Conservation (phyloP, 2,113 vertebrate genomes). For the Varanus salvator region DNA sequence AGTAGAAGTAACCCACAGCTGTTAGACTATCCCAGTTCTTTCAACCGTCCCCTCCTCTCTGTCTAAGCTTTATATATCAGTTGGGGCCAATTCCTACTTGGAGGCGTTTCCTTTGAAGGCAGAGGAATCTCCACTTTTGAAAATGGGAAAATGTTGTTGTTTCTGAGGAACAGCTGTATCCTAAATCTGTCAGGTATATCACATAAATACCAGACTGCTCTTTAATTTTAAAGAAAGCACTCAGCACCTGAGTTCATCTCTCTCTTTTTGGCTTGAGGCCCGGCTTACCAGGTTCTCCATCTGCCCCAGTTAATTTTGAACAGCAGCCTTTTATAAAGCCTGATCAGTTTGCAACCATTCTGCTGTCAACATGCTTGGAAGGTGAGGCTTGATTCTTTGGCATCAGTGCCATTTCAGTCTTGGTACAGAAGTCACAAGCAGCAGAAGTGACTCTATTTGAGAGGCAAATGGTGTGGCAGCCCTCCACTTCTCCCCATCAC, state of each 20-base stretch:
- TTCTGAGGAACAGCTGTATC: background rate
- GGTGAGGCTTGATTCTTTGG: background rate
- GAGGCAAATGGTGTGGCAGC: too few relatives aligned
- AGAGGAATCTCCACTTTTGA: too few relatives aligned
- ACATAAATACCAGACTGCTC: too few relatives aligned
- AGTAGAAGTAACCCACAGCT: too few relatives aligned
- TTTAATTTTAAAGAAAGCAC: background rate
- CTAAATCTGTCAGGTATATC: background rate
- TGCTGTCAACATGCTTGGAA: background rate
- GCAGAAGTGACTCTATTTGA: too few relatives aligned
- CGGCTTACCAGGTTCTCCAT: background rate
- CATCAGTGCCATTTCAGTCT: background rate
- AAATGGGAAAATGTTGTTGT: background rate
- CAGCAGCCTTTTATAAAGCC: background rate
- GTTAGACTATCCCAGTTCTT: background rate
- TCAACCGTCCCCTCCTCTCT: background rate
- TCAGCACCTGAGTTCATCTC: background rate
- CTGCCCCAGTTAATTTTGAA: background rate
- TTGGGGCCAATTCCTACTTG: background rate
- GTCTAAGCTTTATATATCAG: background rate
- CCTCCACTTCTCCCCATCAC: too few relatives aligned
- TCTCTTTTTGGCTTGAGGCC: background rate
- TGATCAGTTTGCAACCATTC: background rate
- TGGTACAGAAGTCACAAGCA: too few relatives aligned
- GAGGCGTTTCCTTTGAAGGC: background rate